Conservation (phyloP, 2,113 vertebrate genomes). For the Lophius piscatorius region DNA sequence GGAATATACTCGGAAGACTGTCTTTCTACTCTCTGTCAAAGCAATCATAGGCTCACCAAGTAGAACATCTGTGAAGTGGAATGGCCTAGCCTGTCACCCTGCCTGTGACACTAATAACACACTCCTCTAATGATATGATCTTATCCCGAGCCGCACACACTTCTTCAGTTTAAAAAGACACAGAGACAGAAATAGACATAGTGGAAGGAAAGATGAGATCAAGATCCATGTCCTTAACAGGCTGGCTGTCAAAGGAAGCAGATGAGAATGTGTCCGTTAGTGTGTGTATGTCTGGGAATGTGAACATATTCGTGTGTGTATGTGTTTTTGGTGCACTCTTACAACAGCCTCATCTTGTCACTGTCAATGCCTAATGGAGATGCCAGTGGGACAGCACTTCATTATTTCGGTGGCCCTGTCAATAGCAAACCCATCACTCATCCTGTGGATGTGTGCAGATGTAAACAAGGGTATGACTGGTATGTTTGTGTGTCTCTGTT, state of each 20-base stretch:
- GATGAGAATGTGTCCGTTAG: constrained; percentile 57
- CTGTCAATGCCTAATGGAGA: constrained; percentile 79
- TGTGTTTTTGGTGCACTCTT: constrained; percentile 44
- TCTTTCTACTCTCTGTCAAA: constrained; percentile 52
- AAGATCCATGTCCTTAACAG: constrained; percentile 72
- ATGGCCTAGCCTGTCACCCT: constrained; percentile 66
- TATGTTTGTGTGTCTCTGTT: constrained; percentile 45
- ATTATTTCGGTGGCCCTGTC: constrained; percentile 82
- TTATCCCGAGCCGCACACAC: constrained; percentile 46
- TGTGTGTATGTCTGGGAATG: constrained; percentile 19
- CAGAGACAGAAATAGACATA: constrained; percentile 71
- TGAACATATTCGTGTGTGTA: constrained; percentile 41
- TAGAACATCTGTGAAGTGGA: constrained; percentile 70
- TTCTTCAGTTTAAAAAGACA: constrained; percentile 62
- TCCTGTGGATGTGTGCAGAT: constrained; percentile 7
- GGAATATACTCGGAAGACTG: too few species aligned
- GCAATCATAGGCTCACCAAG: constrained; percentile 65
- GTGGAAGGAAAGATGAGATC: constrained; percentile 66
- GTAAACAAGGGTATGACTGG: constrained; percentile 3
- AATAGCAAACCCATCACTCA: constrained; percentile 78
- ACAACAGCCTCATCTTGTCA: constrained; percentile 75
- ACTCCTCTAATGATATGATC: constrained; percentile 73
- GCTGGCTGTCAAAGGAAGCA: constrained; percentile 68
- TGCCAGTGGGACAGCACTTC: constrained; percentile 78
- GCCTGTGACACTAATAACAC: constrained; percentile 76